Base-by-base conservation (phyloP, 2,888 invertebrate genomes). In the Ectemnius cavifrons region DNA sequence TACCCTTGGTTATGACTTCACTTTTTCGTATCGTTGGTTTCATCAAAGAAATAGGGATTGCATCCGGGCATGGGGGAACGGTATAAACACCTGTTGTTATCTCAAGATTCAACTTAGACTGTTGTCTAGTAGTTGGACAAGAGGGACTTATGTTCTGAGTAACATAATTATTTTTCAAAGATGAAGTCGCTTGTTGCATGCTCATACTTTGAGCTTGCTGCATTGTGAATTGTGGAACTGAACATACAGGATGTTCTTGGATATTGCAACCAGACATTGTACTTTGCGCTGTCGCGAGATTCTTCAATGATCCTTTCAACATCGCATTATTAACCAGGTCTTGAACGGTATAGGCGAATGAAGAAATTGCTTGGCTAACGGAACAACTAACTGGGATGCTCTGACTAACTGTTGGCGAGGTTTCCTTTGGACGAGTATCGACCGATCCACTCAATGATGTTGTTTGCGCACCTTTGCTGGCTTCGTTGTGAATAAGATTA, bases 1-100 rank as follows among this genome's bases (percentile, higher is more conserved):
- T 84, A 27, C 90, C 87, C 52, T 90, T 91, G 0, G 90, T 84
- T 27, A 86, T 84, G 0, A 87, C 72, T 28, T 89, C 90, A 59
- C 87, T 87, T 16, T 90, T 91, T 0, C 90, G 83, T 6, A 86
- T 81, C 0, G 84, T 75, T 2, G 87, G 84, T 61, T 91, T 91
- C 87, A 90, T 89, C 56, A 89, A 67, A 0, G 91, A 89, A 45
- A 91, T 89, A 0, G 91, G 91, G 69, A 90, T 91, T 2, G 90
- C 90, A 57, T 89, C 91, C 1, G 90, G 91, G 67, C 90, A 90
- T 2, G 90, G 90, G 1, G 90, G 90, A 4, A 89, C 87, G 1
- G 89, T 78, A 23, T 88, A 87, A 5, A 69, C 65, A n/a, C 59
- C 60, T 13, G 60, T 59, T 59, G 73, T 69, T 46, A 37, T 37